Conservation (phyloP, 2,113 vertebrate genomes). For the Tichodroma muraria region DNA sequence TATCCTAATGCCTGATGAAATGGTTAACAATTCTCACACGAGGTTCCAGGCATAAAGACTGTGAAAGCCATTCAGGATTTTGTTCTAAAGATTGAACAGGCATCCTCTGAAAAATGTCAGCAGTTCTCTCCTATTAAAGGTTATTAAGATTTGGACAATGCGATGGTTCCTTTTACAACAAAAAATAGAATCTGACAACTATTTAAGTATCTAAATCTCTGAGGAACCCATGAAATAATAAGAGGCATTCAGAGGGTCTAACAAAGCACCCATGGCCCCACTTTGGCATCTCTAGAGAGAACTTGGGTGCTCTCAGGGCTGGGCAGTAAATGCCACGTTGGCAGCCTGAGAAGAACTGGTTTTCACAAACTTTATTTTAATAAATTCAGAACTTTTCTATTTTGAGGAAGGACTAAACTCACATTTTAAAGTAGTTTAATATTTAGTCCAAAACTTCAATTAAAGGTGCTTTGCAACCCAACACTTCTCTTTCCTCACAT, state of each 20-base stretch:
- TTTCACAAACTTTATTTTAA: not conserved
- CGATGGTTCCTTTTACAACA: not conserved
- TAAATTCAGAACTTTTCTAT: not conserved
- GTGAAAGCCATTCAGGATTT: not conserved
- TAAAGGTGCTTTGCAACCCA: not conserved
- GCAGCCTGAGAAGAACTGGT: not conserved
- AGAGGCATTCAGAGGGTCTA: not conserved
- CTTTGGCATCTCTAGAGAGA: not conserved
- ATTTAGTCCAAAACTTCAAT: not conserved
- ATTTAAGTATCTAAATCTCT: not conserved
- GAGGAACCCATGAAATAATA: not conserved
- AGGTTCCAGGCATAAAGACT: not conserved
- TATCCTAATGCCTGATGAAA: not conserved
- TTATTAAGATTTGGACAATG: not conserved
- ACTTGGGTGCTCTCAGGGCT: not conserved
- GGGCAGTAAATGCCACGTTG: not conserved
- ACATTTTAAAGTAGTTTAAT: not conserved
- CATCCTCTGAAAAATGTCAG: not conserved
- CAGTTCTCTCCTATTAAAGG: not conserved
- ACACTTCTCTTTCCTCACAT: not conserved
- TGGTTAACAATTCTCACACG: not conserved
- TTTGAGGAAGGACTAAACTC: not conserved
- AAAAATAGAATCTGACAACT: not conserved
- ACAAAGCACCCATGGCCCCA: not conserved
- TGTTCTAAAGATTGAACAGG: not conserved